phyloP scores from a whole-genome alignment of 2,797 vertebrate genomes.

The Brachyalestes nurse region DNA sequence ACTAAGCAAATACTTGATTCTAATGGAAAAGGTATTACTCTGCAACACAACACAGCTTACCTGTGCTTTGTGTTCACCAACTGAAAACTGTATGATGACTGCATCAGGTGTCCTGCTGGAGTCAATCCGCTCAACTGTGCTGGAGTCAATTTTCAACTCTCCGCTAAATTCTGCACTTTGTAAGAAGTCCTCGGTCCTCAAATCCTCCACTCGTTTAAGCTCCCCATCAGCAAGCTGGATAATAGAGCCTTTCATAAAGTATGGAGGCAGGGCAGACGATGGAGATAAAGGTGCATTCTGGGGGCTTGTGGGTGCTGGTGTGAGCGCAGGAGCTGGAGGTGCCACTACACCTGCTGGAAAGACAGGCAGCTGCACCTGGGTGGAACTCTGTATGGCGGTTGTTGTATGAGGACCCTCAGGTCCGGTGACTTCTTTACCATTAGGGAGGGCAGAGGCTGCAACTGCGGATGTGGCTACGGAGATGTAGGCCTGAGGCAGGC shows the following conservation, averaged over 20 bases:
- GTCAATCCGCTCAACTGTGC: slow-evolving; percentile 95
- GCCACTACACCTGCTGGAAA: slow-evolving; percentile 73
- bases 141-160: slow-evolving; percentile 97
- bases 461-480: slow-evolving; percentile 82
- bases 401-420: slow-evolving; percentile 73
- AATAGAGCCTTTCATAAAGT: slow-evolving; percentile 98
- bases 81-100: slow-evolving; percentile 94
- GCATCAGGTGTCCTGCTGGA: slow-evolving; percentile 88
- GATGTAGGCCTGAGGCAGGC: slow-evolving; percentile 93
- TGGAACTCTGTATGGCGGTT: slow-evolving; percentile 87
- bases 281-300: slow-evolving; percentile 77
- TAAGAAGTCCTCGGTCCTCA: slow-evolving; percentile 98
- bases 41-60: slow-evolving; percentile 71
- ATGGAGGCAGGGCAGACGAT: slow-evolving; percentile 86
- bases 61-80: slow-evolving; percentile 96
- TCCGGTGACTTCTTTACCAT: no score
- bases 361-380: slow-evolving; percentile 92
- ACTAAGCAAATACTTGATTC: not conserved
- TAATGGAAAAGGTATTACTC: not conserved
- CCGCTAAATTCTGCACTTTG: slow-evolving; percentile 97
- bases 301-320: slow-evolving; percentile 74
- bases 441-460: slow-evolving; percentile 84
- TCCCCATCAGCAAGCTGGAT: slow-evolving; percentile 97
- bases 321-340: slow-evolving; percentile 69
- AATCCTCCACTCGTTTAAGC: slow-evolving; percentile 96